A percentile compares a stretch with the other conserved stretches of the same genome.
phyloP scores from a whole-genome alignment of 1,140 invertebrate species.

The Drosophila asahinai region DNA sequence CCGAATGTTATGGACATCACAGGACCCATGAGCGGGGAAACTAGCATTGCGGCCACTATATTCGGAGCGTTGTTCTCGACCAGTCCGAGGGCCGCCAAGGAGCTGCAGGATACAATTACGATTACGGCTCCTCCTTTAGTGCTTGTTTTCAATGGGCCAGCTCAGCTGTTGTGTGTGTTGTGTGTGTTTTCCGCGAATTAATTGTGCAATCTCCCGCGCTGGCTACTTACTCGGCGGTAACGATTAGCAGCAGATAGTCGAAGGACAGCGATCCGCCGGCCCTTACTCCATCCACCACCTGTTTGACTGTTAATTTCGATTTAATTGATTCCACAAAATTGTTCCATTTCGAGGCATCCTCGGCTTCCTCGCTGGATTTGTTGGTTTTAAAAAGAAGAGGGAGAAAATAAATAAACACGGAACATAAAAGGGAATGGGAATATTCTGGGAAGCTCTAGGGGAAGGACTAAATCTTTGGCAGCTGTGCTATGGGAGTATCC shows the following conservation, averaged over 20 bases:
- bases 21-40: conserved; percentile 95
- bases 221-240: conserved; percentile 91
- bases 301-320: conserved; percentile 93
- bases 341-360: conserved; percentile 88
- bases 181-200: background rate
- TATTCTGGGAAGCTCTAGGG: too few relatives aligned
- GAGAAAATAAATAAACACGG: conserved; percentile 47
- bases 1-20: conserved; percentile 95
- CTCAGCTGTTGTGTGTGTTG: conserved; percentile 13
- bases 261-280: conserved; percentile 92
- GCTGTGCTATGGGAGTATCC: conserved; percentile 13
- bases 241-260: conserved; percentile 92
- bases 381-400: background rate
- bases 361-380: conserved; percentile 57
- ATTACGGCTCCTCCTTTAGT: conserved; percentile 3
- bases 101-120: conserved; percentile 79
- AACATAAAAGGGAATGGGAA: conserved; percentile 36
- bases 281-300: conserved; percentile 93
- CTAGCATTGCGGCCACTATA: conserved; percentile 94
- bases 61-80: conserved; percentile 90
- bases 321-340: conserved; percentile 90
- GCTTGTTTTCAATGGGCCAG: conserved; percentile 13
- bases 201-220: background rate
- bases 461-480: background rate
- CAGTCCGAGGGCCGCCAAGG: conserved; percentile 87